phyloP scores from a whole-genome alignment of 2,888 invertebrate genomes.

The Tetropium fuscum region DNA sequence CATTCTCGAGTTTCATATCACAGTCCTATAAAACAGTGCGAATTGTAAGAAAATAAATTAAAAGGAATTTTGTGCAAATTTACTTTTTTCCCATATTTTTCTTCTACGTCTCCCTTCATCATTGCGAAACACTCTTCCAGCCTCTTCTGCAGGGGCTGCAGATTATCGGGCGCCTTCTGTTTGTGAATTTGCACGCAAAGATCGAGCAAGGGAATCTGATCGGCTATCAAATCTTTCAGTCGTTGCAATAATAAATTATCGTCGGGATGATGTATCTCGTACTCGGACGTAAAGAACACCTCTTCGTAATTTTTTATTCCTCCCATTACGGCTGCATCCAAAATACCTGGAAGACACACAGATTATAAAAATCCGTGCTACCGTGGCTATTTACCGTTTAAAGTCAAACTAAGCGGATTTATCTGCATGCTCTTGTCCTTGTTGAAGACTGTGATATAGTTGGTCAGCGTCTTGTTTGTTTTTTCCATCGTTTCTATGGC shows the following conservation, averaged over 20 bases:
- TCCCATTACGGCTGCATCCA: constrained; percentile 95
- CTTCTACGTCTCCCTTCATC: constrained; percentile 83
- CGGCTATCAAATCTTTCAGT: constrained; percentile 84
- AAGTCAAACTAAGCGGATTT: constrained; percentile 85
- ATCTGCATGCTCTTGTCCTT: constrained; percentile 77
- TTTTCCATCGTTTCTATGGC: constrained; percentile 92
- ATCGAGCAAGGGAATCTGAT: constrained; percentile 87
- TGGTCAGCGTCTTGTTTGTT: constrained; percentile 79
- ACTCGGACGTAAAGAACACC: constrained; percentile 84
- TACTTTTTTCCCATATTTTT: constrained; percentile 86
- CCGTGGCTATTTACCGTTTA: constrained; percentile 73
- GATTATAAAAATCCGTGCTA: neutral
- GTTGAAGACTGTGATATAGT: constrained; percentile 79
- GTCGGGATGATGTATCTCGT: constrained; percentile 77
- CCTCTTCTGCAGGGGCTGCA: constrained; percentile 84
- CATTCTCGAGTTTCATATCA: constrained; percentile 73
- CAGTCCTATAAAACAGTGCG: constrained; percentile 67
- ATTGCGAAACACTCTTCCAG: constrained; percentile 82
- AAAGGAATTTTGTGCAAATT: constrained; percentile 29
- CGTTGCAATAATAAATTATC: constrained; percentile 76
- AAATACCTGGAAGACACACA: constrained; percentile 67
- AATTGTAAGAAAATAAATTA: too few relatives aligned
- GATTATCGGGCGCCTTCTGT: constrained; percentile 75
- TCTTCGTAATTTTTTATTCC: constrained; percentile 94
- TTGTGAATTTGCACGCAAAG: constrained; percentile 84